phyloP scores from a whole-genome alignment of 2,113 vertebrate species.

The Struthidea cinerea region DNA sequence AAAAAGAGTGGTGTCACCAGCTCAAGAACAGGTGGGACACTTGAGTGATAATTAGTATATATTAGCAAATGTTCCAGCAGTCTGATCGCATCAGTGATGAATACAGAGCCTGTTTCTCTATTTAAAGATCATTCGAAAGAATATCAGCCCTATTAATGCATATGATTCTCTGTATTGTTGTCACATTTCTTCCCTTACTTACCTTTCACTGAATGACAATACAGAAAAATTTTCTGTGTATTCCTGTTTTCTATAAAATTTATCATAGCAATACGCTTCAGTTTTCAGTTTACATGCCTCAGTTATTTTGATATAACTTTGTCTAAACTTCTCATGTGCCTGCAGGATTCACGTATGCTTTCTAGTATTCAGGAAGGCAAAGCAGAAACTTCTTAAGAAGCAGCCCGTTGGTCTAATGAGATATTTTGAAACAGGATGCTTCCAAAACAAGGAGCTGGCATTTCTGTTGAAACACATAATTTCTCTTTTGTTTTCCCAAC shows the following conservation, averaged over 20 bases:
- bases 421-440: not conserved
- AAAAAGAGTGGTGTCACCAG: not conserved
- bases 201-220: not conserved
- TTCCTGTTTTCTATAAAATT: not conserved
- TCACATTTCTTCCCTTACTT: not conserved
- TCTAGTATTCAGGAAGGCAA: not conserved
- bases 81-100: constrained; percentile 1
- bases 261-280: rapidly evolving
- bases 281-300: not conserved
- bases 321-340: not conserved
- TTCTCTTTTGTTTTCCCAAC: not conserved
- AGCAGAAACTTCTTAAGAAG: not conserved
- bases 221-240: not conserved
- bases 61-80: constrained; percentile 1
- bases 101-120: not conserved
- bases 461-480: not conserved
- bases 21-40: not conserved
- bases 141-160: not conserved
- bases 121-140: constrained; percentile 46
- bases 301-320: not conserved
- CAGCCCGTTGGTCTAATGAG: not conserved
- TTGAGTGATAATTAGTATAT: constrained; percentile 11
- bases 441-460: not conserved
- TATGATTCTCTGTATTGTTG: not conserved
- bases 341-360: not conserved